These are phyloP conservation scores for Etheostoma spectabile DNA, from an alignment of 2,113 vertebrate genomes.

Conservation along the genomic window DNA sequence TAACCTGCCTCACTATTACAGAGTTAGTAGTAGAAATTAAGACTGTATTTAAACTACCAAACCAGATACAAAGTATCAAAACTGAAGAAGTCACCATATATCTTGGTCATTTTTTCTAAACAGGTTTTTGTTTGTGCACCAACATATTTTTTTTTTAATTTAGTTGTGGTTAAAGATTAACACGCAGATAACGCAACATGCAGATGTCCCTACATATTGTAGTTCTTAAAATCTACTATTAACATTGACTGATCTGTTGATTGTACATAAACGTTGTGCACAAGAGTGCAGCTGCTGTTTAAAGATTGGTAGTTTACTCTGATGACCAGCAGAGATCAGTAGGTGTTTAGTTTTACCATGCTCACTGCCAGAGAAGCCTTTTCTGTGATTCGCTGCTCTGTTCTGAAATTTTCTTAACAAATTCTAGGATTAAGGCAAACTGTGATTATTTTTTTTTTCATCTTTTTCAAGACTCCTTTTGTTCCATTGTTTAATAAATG, in stretches of 20 bases:
- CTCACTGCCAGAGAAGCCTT: not conserved
- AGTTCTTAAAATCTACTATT: not conserved
- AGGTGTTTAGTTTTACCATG: constrained; percentile 17
- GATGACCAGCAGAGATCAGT: constrained; percentile 77
- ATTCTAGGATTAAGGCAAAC: not conserved
- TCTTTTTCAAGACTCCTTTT: constrained; percentile 1
- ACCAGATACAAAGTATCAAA: not conserved
- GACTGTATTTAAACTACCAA: not conserved
- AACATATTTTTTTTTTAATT: not conserved
- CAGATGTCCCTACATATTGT: not conserved
- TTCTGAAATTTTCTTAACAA: not conserved
- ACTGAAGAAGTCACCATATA: not conserved
- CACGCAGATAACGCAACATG: not conserved
- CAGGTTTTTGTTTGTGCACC: not conserved
- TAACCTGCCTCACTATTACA: not conserved
- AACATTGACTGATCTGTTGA: not conserved
- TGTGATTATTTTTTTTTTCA: not conserved
- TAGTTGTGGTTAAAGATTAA: not conserved
- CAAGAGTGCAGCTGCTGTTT: not conserved
- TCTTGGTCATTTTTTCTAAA: not conserved
- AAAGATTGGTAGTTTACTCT: constrained; percentile 4
- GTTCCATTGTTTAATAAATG: constrained; percentile 5
- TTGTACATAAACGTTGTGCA: not conserved
- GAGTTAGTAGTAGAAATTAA: not conserved
- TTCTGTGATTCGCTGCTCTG: not conserved